Conservation (phyloP, 2,888 invertebrate species). For the Cataglyphis livida region DNA sequence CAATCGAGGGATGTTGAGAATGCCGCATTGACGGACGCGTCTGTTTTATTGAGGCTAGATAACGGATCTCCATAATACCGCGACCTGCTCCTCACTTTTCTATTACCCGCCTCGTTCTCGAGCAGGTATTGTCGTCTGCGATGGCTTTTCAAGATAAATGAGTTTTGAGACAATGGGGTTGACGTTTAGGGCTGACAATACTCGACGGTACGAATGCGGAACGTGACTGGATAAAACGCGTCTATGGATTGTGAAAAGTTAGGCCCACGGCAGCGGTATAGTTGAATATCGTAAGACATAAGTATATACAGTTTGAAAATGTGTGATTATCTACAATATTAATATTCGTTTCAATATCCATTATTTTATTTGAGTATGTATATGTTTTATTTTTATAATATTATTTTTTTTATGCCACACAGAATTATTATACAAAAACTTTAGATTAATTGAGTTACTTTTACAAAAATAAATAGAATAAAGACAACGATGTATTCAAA, state of each 20-base stretch:
- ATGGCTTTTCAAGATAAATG: constrained; percentile 71
- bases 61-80: constrained; percentile 52
- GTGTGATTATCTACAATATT: neutral
- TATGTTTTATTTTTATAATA: constrained; percentile 8
- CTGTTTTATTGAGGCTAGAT: constrained; percentile 52
- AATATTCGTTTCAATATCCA: neutral
- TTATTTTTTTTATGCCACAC: neutral
- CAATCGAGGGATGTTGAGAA: constrained; percentile 49
- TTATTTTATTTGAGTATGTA: neutral
- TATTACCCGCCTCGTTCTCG: constrained; percentile 63
- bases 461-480: neutral
- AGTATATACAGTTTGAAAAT: constrained; percentile 9
- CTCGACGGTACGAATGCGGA: constrained; percentile 37
- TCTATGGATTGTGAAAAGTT: constrained; percentile 44
- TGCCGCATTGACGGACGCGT: constrained; percentile 58
- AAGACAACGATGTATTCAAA: neutral
- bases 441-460: neutral
- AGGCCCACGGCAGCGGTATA: constrained; percentile 23
- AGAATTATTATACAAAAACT: neutral
- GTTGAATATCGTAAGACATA: constrained; percentile 17
- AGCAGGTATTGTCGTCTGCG: constrained; percentile 66
- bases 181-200: constrained; percentile 64
- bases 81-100: constrained; percentile 58
- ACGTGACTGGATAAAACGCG: constrained; percentile 49
- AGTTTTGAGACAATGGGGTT: constrained; percentile 71